Percentiles rank a stretch among this genome's conserved stretches.
phyloP scores from a whole-genome alignment of 2,888 invertebrate genomes.

The Cantharis flavilabris region DNA sequence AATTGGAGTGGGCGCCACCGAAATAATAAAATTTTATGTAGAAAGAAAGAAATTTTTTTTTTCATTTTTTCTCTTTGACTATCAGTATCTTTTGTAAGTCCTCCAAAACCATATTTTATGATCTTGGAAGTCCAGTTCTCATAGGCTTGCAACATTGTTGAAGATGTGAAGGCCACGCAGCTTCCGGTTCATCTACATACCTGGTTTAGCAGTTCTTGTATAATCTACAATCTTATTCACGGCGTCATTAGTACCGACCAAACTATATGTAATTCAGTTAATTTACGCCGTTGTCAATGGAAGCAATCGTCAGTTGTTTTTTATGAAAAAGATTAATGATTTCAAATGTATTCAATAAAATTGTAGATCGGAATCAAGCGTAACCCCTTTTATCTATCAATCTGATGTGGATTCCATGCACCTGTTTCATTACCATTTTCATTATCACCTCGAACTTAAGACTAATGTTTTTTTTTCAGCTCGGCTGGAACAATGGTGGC shows the following conservation, averaged over 20 bases:
- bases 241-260: neutral
- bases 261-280: neutral
- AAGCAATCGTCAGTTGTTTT: neutral
- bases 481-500: neutral
- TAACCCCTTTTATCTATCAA: neutral
- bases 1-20: too few species aligned
- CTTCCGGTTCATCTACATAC: neutral
- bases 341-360: neutral
- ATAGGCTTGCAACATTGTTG: neutral
- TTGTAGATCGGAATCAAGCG: neutral
- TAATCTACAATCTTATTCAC: neutral
- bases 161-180: neutral
- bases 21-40: too few species aligned
- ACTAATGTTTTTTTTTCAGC: neutral
- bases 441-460: neutral
- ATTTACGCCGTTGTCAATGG: neutral
- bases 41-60: too few species aligned
- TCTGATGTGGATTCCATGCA: neutral
- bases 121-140: neutral
- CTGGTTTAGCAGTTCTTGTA: neutral
- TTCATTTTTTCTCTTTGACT: too few species aligned
- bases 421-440: neutral
- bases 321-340: neutral
- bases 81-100: too few species aligned
- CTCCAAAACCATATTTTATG: too few species aligned